A percentile compares a stretch with the other conserved stretches of the same genome.
Evolutionary conservation across 2,888 invertebrate genomes (phyloP).

Genomic region (Trissonchulus sp.): DNA sequence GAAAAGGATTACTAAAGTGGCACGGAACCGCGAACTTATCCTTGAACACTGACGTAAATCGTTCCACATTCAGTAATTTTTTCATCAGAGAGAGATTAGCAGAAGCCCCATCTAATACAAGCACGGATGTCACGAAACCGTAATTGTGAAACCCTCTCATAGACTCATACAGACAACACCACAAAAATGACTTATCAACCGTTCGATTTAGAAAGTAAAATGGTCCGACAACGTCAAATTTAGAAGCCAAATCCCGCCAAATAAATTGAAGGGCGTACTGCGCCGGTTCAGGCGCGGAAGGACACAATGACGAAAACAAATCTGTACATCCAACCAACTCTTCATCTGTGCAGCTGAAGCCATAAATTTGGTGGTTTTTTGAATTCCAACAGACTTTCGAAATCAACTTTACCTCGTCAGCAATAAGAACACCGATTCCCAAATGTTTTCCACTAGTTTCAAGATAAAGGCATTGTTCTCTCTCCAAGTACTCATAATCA

Average conservation of each 20-base stretch:
- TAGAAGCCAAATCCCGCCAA: conserved; percentile 19
- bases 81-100: conserved; percentile 5
- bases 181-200: neutral
- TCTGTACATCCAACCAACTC: neutral
- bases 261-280: neutral
- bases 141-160: neutral
- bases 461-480: neutral
- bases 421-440: neutral
- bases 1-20: conserved; percentile 5
- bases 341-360: neutral
- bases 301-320: neutral
- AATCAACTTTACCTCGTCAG: neutral
- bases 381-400: neutral
- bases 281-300: neutral
- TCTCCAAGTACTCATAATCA: neutral
- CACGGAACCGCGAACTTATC: neutral
- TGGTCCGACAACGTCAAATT: conserved; percentile 8
- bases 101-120: conserved; percentile 21
- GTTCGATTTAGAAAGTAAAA: neutral
- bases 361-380: neutral
- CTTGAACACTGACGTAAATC: too few species aligned
- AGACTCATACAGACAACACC: neutral
- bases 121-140: neutral
- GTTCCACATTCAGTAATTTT: neutral
- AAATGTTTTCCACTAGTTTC: neutral